Evolutionary conservation across 2,888 invertebrate genomes (phyloP).

Genomic region (Dexiosoma caninum): DNA sequence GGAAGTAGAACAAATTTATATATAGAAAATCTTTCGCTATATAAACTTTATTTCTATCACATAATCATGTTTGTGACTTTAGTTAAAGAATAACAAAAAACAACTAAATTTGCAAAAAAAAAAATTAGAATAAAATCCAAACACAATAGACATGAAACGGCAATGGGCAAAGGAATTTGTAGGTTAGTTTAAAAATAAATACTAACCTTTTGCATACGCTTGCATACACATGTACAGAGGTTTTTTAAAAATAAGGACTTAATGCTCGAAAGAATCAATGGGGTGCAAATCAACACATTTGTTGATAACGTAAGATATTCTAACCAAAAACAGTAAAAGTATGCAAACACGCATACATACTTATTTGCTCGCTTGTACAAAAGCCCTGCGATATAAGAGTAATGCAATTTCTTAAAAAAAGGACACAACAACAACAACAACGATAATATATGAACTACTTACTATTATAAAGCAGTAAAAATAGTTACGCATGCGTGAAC

Average conservation of each 20-base stretch:
- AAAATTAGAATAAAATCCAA: slow-evolving; percentile 1
- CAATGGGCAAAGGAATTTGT: slow-evolving; percentile 36
- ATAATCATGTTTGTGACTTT: background rate
- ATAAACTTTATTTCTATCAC: background rate
- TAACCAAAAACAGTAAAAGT: slow-evolving; percentile 21
- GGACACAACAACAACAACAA: slow-evolving; percentile 41
- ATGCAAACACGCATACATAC: slow-evolving; percentile 29
- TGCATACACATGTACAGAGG: slow-evolving; percentile 1
- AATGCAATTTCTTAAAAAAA: slow-evolving; percentile 54
- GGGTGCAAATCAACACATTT: slow-evolving; percentile 59
- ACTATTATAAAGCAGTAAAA: slow-evolving; percentile 44
- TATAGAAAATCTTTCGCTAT: slow-evolving; percentile 11
- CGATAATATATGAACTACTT: background rate
- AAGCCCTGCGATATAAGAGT: background rate
- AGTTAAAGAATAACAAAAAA: background rate
- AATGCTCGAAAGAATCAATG: slow-evolving; percentile 44
- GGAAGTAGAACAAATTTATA: too few species aligned
- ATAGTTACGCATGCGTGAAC: slow-evolving; percentile 66
- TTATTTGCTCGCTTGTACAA: background rate
- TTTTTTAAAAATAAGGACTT: background rate
- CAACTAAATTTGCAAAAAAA: background rate
- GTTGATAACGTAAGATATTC: slow-evolving; percentile 27
- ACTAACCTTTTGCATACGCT: slow-evolving; percentile 27
- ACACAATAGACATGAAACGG: slow-evolving; percentile 30
- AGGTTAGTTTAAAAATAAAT: slow-evolving; percentile 7